Conservation (phyloP, 2,888 invertebrate species). For the Panorpa germanica region DNA sequence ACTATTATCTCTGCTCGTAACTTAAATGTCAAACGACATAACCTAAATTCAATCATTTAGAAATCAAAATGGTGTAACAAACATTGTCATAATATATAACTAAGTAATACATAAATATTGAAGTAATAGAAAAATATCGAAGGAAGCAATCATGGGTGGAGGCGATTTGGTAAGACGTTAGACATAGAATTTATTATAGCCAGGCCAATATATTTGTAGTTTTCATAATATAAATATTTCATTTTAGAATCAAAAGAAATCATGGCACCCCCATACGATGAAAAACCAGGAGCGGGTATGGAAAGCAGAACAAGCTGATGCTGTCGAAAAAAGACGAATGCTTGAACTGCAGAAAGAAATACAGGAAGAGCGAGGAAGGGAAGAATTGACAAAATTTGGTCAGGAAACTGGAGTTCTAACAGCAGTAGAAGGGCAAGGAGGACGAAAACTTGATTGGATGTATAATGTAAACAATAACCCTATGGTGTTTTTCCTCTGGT, state of each 20-base stretch:
- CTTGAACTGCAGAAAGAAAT: constrained; percentile 47
- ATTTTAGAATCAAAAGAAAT: constrained; percentile 51
- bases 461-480: constrained; percentile 38
- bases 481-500: constrained; percentile 1
- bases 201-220: background rate
- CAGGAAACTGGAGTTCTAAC: constrained; percentile 30
- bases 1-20: too few relatives aligned
- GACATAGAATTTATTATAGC: constrained; percentile 4
- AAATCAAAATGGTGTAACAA: too few relatives aligned
- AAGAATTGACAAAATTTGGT: constrained; percentile 42
- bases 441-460: constrained; percentile 71
- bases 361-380: constrained; percentile 40
- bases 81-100: too few relatives aligned
- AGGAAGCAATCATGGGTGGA: constrained; percentile 24
- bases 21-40: too few relatives aligned
- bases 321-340: constrained; percentile 46
- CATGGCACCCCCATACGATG: constrained; percentile 63
- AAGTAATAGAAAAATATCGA: too few relatives aligned
- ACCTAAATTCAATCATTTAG: too few relatives aligned
- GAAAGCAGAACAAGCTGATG: constrained; percentile 56
- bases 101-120: too few relatives aligned
- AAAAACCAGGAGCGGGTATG: constrained; percentile 61
- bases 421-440: constrained; percentile 24
- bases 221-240: constrained; percentile 10
- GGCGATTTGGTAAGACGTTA: constrained; percentile 23